These are phyloP conservation scores for Uloborus plumipes DNA, from an alignment of 2,888 invertebrate genomes.

Conservation along the genomic window DNA sequence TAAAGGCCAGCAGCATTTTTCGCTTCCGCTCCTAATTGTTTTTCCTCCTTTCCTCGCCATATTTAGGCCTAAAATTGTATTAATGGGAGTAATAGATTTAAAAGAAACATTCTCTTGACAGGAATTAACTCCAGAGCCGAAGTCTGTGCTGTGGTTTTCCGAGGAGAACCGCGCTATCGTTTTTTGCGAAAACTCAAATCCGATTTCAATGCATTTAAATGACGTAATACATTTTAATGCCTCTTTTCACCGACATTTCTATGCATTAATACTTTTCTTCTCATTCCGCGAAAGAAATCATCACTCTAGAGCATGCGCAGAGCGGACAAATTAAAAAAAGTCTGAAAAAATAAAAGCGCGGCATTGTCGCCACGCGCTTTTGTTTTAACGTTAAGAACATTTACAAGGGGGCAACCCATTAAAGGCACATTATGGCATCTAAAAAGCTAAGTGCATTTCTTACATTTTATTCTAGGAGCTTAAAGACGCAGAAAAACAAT, in stretches of 20 bases:
- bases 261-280: conserved; percentile 44
- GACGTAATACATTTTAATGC: conserved; percentile 60
- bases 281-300: conserved; percentile 3
- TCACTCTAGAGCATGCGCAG: not conserved
- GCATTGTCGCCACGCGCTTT: conserved; percentile 10
- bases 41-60: no score
- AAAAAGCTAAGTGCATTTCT: conserved; percentile 62
- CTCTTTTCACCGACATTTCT: conserved; percentile 42
- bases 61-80: no score
- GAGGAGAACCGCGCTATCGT: conserved; percentile 20
- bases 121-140: no score
- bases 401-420: conserved; percentile 29
- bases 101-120: no score
- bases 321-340: not conserved
- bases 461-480: conserved; percentile 41
- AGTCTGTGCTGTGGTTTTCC: no score
- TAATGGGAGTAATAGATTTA: no score
- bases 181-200: conserved; percentile 55
- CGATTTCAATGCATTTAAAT: conserved; percentile 61
- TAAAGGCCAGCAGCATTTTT: no score
- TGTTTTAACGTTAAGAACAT: conserved; percentile 46
- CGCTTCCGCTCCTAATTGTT: no score
- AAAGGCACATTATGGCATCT: conserved; percentile 43
- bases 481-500: conserved; percentile 38
- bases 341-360: not conserved